phyloP scores from a whole-genome alignment of 2,113 vertebrate genomes.

The Trichomycterus rosablanca region DNA sequence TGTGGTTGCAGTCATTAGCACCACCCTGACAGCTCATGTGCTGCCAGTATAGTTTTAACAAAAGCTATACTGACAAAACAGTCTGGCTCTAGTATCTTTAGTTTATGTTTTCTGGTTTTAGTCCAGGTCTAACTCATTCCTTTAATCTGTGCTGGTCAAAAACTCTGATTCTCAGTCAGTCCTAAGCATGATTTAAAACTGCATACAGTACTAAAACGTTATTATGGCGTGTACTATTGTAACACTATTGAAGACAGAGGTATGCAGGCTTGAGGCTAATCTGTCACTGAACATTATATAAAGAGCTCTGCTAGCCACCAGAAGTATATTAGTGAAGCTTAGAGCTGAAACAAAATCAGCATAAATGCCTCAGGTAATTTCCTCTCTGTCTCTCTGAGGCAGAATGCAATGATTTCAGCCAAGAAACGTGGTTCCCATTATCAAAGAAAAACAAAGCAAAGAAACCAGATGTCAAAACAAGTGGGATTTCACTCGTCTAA shows the following conservation, averaged over 20 bases:
- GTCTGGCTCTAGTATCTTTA: neutral
- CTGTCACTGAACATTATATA: slow-evolving; percentile 14
- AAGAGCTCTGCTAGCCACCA: slow-evolving; percentile 9
- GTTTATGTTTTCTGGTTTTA: neutral
- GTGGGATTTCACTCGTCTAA: slow-evolving; percentile 39
- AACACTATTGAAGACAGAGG: too few relatives aligned
- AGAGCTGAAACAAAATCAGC: slow-evolving; percentile 29
- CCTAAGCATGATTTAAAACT: too few relatives aligned
- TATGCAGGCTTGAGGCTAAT: slow-evolving; percentile 3
- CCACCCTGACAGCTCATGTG: neutral
- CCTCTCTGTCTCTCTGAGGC: slow-evolving; percentile 28
- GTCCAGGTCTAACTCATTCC: neutral
- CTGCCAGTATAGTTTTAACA: neutral
- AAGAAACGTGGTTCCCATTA: slow-evolving; percentile 52
- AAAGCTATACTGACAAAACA: neutral
- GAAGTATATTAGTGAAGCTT: slow-evolving; percentile 12
- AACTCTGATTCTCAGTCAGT: too few relatives aligned
- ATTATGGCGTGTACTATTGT: too few relatives aligned
- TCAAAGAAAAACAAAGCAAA: slow-evolving; percentile 48
- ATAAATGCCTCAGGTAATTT: slow-evolving; percentile 44
- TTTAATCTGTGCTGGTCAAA: neutral
- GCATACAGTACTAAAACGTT: too few relatives aligned
- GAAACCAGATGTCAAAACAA: slow-evolving; percentile 55
- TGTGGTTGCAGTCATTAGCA: slow-evolving; percentile 12
- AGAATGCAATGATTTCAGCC: slow-evolving; percentile 25